Base-by-base conservation (phyloP, 2,888 invertebrate genomes). In the Troides aeacus region DNA sequence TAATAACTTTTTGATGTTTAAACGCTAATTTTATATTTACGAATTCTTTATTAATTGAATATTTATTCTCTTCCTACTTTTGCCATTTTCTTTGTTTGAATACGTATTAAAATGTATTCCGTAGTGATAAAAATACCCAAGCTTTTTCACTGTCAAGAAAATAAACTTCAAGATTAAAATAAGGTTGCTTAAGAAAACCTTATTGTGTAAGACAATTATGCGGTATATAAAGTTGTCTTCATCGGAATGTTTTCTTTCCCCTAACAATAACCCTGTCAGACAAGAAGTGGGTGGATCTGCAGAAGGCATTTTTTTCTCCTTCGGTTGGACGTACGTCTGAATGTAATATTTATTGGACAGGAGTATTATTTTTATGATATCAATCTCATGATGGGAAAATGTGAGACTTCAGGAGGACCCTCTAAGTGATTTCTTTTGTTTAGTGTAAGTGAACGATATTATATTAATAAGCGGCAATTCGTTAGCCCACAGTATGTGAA, bases 231-330 rank as follows among this genome's bases (percentile, higher is more conserved):
- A 77, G 74, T 75, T 77, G 77, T 64, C 70, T 63, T 64, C 23
- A 75, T 76, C 76, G 76, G 69, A 74, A 76, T 72, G 72, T 82
- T 84, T 86, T 85, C 81, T 83, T 53, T 69, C 64, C 81, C 79
- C 76, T 75, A 82, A 85, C 85, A 86, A 86, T 80, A 81, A 81
- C 77, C 79, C 79, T 85, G 88, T 86, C 88, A 81, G 81, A 72
- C 72, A 78, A 73, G 75, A 78, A 79, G 86, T 84, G 85, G 87
- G 86, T 78, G 88, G 80, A 71, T 83, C 89, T 89, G 89, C 81
- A 75, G 78, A 73, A 81, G 89, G 85, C 89, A 89, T 76, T 82
- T 81, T 53, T 77, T 79, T 84, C 79, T 78, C 77, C 79, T 79
- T 78, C 78, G 74, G 77, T 77, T 77, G 77, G 79, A 76, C 78